Conservation (phyloP, 2,888 invertebrate species). For the Neoitamus cyanurus region DNA sequence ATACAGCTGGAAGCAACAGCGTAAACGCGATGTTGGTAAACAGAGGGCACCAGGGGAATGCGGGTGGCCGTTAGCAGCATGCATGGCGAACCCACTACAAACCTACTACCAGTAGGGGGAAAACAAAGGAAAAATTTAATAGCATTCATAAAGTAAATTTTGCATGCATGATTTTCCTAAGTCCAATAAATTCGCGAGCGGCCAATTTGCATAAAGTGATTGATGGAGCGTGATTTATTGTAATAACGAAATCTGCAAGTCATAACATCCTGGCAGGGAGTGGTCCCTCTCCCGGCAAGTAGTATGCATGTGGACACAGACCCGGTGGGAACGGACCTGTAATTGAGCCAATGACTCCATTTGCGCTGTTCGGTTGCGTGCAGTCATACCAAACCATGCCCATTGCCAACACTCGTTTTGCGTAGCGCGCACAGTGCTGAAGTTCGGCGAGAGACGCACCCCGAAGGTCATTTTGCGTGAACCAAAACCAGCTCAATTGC, state of each 20-base stretch:
- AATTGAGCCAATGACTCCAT: slow-evolving; percentile 33
- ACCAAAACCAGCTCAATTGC: background rate
- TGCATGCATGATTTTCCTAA: slow-evolving; percentile 25
- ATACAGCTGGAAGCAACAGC: background rate
- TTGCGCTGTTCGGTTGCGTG: background rate
- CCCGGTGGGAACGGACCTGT: background rate
- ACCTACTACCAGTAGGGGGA: background rate
- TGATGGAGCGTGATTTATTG: slow-evolving; percentile 40
- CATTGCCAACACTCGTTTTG: background rate
- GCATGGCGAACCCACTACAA: background rate
- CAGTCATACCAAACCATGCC: background rate
- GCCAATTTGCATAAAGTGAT: slow-evolving; percentile 35
- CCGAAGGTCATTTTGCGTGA: background rate
- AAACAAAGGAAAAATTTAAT: background rate
- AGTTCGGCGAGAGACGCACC: background rate
- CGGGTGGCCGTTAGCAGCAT: background rate
- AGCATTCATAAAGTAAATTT: slow-evolving; percentile 26
- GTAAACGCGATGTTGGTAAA: background rate
- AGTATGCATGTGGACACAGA: background rate
- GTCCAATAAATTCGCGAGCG: slow-evolving; percentile 40
- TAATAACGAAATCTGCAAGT: slow-evolving; percentile 35
- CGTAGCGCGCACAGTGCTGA: background rate
- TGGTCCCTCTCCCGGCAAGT: background rate
- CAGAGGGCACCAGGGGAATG: background rate
- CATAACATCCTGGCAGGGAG: slow-evolving; percentile 29